Evolutionary conservation across 2,888 invertebrate genomes (phyloP).

Genomic region (Philopedon plagiatum): DNA sequence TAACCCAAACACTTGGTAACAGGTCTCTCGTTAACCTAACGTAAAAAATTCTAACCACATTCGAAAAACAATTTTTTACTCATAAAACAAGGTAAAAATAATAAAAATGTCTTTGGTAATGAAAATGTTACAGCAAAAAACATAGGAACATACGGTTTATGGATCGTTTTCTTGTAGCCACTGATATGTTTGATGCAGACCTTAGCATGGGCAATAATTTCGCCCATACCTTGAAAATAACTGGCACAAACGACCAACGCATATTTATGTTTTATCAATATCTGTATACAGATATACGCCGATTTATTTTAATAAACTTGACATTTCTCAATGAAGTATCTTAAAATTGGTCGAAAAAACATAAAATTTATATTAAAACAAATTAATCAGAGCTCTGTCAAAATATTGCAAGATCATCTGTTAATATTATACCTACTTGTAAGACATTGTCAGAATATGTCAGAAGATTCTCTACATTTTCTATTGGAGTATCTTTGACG

Average conservation of each 20-base stretch:
- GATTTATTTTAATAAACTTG: too few relatives aligned
- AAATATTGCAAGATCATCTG: too few relatives aligned
- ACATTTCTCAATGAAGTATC: too few relatives aligned
- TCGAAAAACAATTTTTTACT: background rate
- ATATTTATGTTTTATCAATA: conserved; percentile 68
- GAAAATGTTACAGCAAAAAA: conserved; percentile 3
- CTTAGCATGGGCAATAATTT: conserved; percentile 66
- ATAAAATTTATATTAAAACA: too few relatives aligned
- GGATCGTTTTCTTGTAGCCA: conserved; percentile 56
- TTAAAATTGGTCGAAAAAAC: too few relatives aligned
- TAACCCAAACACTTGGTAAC: background rate
- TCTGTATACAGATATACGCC: too few relatives aligned
- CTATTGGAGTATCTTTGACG: conserved; percentile 83
- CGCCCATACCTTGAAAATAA: conserved; percentile 62
- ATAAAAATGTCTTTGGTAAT: background rate
- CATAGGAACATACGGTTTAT: conserved; percentile 29
- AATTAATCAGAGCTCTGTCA: too few relatives aligned
- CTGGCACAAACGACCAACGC: conserved; percentile 61
- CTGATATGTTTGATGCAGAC: conserved; percentile 63
- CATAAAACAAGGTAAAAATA: background rate
- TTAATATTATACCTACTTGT: conserved; percentile 77
- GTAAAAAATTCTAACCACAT: background rate
- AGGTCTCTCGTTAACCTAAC: background rate
- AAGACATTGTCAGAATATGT: conserved; percentile 80
- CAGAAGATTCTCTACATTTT: conserved; percentile 83